Conservation (phyloP, 1,140 invertebrate species). For the Cataglyphis hispanica region DNA sequence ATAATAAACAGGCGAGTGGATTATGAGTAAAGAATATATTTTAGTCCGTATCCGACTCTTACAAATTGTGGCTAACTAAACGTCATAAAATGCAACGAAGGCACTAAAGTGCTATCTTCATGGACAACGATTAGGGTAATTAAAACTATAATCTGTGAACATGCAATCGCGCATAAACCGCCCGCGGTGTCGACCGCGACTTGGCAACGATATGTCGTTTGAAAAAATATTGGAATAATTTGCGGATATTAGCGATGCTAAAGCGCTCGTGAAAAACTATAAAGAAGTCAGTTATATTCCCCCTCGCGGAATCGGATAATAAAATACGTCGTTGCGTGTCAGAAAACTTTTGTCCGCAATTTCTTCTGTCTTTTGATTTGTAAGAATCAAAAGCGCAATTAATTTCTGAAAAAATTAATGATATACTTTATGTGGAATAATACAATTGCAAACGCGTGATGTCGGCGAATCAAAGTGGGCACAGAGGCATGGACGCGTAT, state of each 20-base stretch:
- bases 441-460: slow-evolving; percentile 17
- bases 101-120: slow-evolving; percentile 32
- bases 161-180: slow-evolving; percentile 22
- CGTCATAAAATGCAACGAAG: slow-evolving; percentile 9
- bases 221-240: slow-evolving; percentile 26
- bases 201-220: slow-evolving; percentile 14
- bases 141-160: slow-evolving; percentile 39
- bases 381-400: not conserved
- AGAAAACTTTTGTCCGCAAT: not conserved
- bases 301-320: not conserved
- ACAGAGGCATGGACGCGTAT: not conserved
- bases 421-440: not conserved
- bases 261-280: not conserved
- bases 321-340: not conserved
- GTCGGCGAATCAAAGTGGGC: slow-evolving; percentile 23
- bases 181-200: not conserved
- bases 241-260: not conserved
- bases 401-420: slow-evolving; percentile 12
- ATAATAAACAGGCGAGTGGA: not conserved
- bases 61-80: not conserved
- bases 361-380: not conserved
- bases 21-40: slow-evolving; percentile 12
- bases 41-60: not conserved
- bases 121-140: slow-evolving; percentile 17
- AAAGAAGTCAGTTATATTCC: not conserved